Base-by-base conservation (phyloP, 2,797 vertebrate genomes). In the Acanthopagrus latus region DNA sequence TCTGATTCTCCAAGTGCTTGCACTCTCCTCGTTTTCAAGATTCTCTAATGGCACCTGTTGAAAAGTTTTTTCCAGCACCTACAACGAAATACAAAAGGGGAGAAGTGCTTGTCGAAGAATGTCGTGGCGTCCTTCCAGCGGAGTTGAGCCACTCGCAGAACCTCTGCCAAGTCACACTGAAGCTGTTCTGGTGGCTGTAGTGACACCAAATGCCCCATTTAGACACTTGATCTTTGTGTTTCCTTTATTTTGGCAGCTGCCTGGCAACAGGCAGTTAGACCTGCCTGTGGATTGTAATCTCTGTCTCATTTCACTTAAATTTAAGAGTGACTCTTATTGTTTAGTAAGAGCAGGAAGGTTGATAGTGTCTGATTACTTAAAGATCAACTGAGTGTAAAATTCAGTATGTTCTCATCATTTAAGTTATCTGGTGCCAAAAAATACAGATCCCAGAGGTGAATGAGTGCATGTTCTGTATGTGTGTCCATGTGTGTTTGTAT, bases 171-270 rank as follows among this genome's bases (percentile, higher is more conserved):
- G 88, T 89, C 81, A 75, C 89, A 85, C 84, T 90, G 73, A 88
- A 89, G 84, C 88, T 74, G 86, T 74, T 90, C 83, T 90, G 86
- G 91, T 92, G 89, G 87, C 91, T 92, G 86, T 82, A 88, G 80
- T 86, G 85, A 90, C 90, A 94, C 85, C 88, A 86, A 91, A 91
- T 81, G 83, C 87, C 79, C 68, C 82, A 89, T 92, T 91, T 88
- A 91, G 77, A 93, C 87, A 92, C 88, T 93, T 89, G 87, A 93
- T 92, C 88, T 91, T 87, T 87, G 87, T 85, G 80, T 87, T 90
- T 91, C 76, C 80, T 89, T 91, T 89, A 86, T 88, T 92, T 89
- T 92, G 88, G 83, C 87, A 88, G 83, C 81, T 88, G 84, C 85
- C 76, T 88, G 89, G 87, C 87, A 92, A 89, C 90, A 83, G 72